Evolutionary conservation across 53 echinoderm and acorn worm species (phyloP), one percentile per base, ranked within the genome.

Genomic region (Apostichopus leukothele): DNA sequence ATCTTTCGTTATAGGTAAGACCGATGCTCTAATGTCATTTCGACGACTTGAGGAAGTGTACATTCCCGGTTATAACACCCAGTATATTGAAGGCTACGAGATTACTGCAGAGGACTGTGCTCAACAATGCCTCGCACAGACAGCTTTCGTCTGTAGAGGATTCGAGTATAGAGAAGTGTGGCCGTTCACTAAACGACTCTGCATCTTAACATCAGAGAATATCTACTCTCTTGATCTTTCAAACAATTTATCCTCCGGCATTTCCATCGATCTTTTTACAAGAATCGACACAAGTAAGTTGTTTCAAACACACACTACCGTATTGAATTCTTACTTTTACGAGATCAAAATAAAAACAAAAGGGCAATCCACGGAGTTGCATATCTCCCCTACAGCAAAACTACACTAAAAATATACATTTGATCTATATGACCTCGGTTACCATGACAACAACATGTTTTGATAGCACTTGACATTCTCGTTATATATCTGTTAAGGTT

Each of bases 51-150:
- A 88, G 21, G 11, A 66, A 10, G 78, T 83, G 5, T 94, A 94
- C 86, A 94, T 94, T 4, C 9, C 21, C 6, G 90, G 89, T 51
- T 51, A 75, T 20, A 94, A 94, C 83, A 83, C 73, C 21, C 90
- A 89, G 60, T 94, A 92, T 76, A 57, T 92, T 20, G 63, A 18
- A 25, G 92, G 89, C 5, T 88, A 68, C 9, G 87, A 94, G 75
- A 92, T 93, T 76, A 96, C 96, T 50, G 92, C 93, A 4, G 93
- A 94, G 52, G 75, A 86, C 18, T 96, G 96, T 86, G 96, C 96
- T 76, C 74, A 80, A 50, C 88, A 67, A 26, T 96, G 96, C 63
- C 88, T 96, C 0, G 50, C 76, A 23, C 93, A 92, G 73, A 84
- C 77, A 9, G 74, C 88, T 9, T 96, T 96, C 76, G 73, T 92